Evolutionary conservation across 1,140 invertebrate genomes (phyloP), one percentile per base, ranked within the genome.

Genomic region (Centruroides vittatus): DNA sequence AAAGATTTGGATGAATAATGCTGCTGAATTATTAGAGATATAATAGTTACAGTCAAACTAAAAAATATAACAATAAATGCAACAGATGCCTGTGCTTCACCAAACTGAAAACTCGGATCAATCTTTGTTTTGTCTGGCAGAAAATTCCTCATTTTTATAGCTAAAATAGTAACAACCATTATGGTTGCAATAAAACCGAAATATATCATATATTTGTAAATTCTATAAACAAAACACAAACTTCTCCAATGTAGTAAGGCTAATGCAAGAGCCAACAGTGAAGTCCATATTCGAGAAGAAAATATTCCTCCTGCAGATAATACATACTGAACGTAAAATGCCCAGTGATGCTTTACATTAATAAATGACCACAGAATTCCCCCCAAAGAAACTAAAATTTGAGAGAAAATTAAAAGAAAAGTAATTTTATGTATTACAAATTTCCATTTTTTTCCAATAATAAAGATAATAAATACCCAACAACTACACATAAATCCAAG

Each of bases 401-500:
- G 92, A 52, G 88, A 85, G 4, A 89, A 68, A 57, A 89, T 76
- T 35, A 93, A 75, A 68, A 81, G 87, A 34, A 86, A 72, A 0
- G 89, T 91, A 59, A 92, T 82, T 64, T 81, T 80, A 73, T 95
- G 91, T 12, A 90, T 90, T 68, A 92, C 78, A 63, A 82, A 81
- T 62, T 80, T 84, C 67, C 85, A 86, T 64, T 85, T 85, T 68
- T 84, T 84, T 0, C 84, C 86, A 5, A 84, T 72, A n/a, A 84
- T 73, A 67, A 94, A 85, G 9, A 92, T 80, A 3, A 83, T 72
- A 0, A 93, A 61, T 36, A 93, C 79, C 87, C 89, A 93, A 72
- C 82, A 70, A 64, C 82, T 84, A 60, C 84, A 85, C 11, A 87
- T 72, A 3, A 85, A 73, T 9, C 88, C 84, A 4, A 86, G 77